A percentile compares a stretch with the other conserved stretches of the same genome.
These are phyloP conservation scores for Lota lota DNA, from an alignment of 2,113 vertebrate species.

Conservation along the genomic window DNA sequence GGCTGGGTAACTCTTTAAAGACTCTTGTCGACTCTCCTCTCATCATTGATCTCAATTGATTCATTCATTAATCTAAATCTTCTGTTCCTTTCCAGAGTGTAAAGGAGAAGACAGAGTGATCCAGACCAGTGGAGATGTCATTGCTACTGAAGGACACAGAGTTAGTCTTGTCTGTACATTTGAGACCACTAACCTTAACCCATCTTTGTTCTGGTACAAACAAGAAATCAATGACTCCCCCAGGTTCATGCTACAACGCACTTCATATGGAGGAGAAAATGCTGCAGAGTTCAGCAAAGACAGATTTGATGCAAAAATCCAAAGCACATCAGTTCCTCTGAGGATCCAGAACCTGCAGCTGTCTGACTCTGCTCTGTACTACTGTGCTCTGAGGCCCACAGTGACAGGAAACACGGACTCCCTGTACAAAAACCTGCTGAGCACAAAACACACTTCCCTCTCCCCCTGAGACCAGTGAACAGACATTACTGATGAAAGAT, in stretches of 20 bases:
- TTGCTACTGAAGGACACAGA: conserved; percentile 16
- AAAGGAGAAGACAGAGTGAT: conserved; percentile 17
- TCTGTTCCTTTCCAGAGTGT: background rate
- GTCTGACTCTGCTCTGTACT: conserved; percentile 36
- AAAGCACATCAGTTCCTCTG: background rate
- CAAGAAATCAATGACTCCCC: background rate
- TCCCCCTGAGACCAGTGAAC: too few species aligned
- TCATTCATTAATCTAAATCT: background rate
- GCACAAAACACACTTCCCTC: too few species aligned
- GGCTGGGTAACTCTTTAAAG: too few species aligned
- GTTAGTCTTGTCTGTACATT: conserved; percentile 19
- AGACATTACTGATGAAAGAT: too few species aligned
- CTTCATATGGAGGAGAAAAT: background rate
- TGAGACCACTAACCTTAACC: background rate
- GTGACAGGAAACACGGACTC: conserved; percentile 17
- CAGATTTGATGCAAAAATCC: conserved; percentile 1
- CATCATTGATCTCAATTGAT: background rate
- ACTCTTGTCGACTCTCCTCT: background rate
- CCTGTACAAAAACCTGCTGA: conserved; percentile 6
- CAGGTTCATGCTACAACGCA: conserved; percentile 3
- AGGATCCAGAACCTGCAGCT: conserved; percentile 12
- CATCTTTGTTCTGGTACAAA: conserved; percentile 17
- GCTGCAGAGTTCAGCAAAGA: background rate
- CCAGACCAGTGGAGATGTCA: conserved; percentile 9
- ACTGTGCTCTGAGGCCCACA: conserved; percentile 32